Evolutionary conservation across 1,140 invertebrate genomes (phyloP).

Genomic region (Drosophila eugracilis): DNA sequence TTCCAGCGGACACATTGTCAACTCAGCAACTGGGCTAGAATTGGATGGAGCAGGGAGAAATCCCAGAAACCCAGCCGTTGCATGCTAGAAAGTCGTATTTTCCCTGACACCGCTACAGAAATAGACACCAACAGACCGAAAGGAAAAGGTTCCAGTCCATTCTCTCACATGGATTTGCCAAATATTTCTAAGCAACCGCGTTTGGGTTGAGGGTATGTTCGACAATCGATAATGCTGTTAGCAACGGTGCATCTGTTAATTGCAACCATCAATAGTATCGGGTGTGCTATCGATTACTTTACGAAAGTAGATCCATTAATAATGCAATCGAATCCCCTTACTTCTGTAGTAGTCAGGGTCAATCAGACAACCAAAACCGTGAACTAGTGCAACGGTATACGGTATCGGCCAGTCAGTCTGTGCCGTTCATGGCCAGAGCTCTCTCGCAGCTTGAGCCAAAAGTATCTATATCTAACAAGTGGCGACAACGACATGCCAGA

Average conservation of each 20-base stretch:
- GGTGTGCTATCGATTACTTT: too few relatives aligned
- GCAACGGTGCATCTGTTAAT: too few relatives aligned
- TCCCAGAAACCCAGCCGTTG: conserved; percentile 35
- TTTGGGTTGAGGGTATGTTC: neutral
- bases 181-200: conserved; percentile 35
- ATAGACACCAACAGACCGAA: neutral
- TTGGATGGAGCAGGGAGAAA: conserved; percentile 6
- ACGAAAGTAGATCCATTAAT: too few relatives aligned
- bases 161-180: conserved; percentile 53
- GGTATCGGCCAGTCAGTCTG: conserved; percentile 7
- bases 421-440: neutral
- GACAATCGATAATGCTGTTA: neutral
- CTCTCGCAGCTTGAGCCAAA: conserved; percentile 48
- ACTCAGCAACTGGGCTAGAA: conserved; percentile 29
- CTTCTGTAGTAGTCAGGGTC: too few relatives aligned
- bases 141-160: conserved; percentile 6
- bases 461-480: conserved; percentile 79
- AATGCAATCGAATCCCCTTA: too few relatives aligned
- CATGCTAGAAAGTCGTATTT: conserved; percentile 72
- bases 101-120: conserved; percentile 36
- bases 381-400: too few relatives aligned
- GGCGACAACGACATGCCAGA: conserved; percentile 71
- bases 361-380: too few relatives aligned
- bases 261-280: too few relatives aligned
- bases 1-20: conserved; percentile 56